These are phyloP conservation scores for Mantis religiosa DNA, from an alignment of 2,888 invertebrate genomes.

Conservation along the genomic window DNA sequence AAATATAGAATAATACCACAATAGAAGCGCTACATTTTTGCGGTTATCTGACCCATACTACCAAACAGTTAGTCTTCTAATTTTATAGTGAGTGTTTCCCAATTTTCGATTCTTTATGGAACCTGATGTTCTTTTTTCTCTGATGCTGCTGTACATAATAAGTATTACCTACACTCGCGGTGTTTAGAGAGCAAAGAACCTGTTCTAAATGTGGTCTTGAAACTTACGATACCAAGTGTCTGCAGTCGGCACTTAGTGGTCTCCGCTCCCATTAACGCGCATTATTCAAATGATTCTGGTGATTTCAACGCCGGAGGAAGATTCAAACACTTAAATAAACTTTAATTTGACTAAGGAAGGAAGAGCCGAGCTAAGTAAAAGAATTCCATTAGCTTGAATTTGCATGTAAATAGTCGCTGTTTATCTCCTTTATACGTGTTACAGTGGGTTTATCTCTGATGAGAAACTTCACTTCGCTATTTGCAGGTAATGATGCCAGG, in stretches of 20 bases:
- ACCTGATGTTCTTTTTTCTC: background rate
- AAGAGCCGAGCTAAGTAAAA: background rate
- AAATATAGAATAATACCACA: too few species aligned
- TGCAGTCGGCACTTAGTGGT: background rate
- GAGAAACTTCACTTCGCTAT: background rate
- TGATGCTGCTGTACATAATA: too few species aligned
- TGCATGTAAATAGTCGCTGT: background rate
- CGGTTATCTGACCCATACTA: too few species aligned
- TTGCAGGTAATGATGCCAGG: background rate
- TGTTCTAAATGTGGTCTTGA: background rate
- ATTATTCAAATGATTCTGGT: background rate
- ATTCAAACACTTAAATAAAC: background rate
- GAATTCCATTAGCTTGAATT: background rate
- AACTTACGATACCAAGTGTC: constrained; percentile 1
- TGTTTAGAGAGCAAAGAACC: background rate
- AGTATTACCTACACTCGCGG: background rate
- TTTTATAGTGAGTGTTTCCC: too few species aligned
- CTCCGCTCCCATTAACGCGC: background rate
- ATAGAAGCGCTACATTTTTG: too few species aligned
- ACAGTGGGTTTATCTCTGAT: background rate
- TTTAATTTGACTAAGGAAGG: background rate
- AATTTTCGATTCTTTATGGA: background rate
- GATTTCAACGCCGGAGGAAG: background rate
- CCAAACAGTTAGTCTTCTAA: too few species aligned
- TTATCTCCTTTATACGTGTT: background rate